Evolutionary conservation across 2,888 invertebrate genomes (phyloP).

Genomic region (Torymus texanus): DNA sequence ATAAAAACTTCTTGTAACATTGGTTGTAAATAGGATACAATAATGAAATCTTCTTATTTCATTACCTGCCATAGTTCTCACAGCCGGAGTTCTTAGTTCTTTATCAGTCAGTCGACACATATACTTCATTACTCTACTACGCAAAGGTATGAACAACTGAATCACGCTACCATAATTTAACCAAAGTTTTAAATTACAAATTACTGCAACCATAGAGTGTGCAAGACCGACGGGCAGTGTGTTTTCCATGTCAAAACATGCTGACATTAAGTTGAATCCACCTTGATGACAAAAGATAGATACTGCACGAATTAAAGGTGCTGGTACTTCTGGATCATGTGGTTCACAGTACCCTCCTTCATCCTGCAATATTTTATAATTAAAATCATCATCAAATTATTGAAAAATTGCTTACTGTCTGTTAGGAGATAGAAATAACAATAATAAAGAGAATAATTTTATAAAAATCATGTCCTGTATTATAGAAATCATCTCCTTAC

Average conservation of each 20-base stretch:
- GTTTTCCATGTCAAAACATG: slow-evolving; percentile 87
- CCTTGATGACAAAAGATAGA: slow-evolving; percentile 94
- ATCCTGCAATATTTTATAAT: slow-evolving; percentile 77
- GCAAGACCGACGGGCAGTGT: slow-evolving; percentile 92
- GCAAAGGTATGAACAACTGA: slow-evolving; percentile 90
- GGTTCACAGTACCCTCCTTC: slow-evolving; percentile 93
- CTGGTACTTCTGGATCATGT: slow-evolving; percentile 94
- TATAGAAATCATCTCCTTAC: neutral
- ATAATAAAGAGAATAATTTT: too few species aligned
- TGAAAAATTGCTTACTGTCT: too few species aligned
- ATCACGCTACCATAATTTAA: slow-evolving; percentile 93
- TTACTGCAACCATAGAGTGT: slow-evolving; percentile 93
- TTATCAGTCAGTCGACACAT: slow-evolving; percentile 96
- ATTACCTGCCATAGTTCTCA: slow-evolving; percentile 92
- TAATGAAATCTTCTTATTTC: neutral
- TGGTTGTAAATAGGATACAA: too few species aligned
- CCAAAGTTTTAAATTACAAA: slow-evolving; percentile 95
- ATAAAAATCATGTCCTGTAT: too few species aligned
- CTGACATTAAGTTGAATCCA: slow-evolving; percentile 90
- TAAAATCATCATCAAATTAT: too few species aligned
- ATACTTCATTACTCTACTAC: slow-evolving; percentile 91
- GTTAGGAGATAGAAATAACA: too few species aligned
- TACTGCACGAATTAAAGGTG: slow-evolving; percentile 93
- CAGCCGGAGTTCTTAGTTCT: slow-evolving; percentile 90
- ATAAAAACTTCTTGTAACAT: too few species aligned